Evolutionary conservation across 2,113 vertebrate genomes (phyloP).

Genomic region (Myiozetetes cayanensis): DNA sequence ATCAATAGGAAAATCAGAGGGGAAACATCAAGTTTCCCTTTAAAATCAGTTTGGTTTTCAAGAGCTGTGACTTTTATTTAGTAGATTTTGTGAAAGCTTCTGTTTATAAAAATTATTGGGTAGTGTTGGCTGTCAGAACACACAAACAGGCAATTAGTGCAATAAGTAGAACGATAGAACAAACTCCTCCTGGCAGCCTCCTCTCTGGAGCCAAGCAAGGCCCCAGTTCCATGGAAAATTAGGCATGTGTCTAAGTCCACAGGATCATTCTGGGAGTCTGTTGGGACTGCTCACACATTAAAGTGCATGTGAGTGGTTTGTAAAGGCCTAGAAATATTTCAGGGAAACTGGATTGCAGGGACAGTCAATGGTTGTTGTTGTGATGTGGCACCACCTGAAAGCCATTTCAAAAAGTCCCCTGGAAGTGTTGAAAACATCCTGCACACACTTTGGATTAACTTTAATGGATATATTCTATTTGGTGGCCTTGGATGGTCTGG

Average conservation of each 20-base stretch:
- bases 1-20: conserved; percentile 8
- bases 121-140: conserved; percentile 60
- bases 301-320: neutral
- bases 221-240: neutral
- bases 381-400: neutral
- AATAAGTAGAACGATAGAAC: neutral
- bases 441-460: neutral
- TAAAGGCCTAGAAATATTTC: neutral
- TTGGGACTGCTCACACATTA: neutral
- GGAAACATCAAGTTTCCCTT: conserved; percentile 34
- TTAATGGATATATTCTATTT: neutral
- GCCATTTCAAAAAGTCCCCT: neutral
- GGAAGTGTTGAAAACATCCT: neutral
- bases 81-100: conserved; percentile 23
- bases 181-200: conserved; percentile 19
- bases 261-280: neutral
- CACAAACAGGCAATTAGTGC: conserved; percentile 62
- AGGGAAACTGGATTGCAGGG: neutral
- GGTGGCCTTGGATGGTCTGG: neutral
- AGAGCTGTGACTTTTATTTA: conserved; percentile 36
- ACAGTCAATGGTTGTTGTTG: accelerated
- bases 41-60: conserved; percentile 35
- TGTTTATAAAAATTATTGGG: conserved; percentile 62
- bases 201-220: neutral
- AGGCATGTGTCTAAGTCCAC: neutral